phyloP scores from a whole-genome alignment of 1,140 invertebrate genomes.

The Whitmania pigra region DNA sequence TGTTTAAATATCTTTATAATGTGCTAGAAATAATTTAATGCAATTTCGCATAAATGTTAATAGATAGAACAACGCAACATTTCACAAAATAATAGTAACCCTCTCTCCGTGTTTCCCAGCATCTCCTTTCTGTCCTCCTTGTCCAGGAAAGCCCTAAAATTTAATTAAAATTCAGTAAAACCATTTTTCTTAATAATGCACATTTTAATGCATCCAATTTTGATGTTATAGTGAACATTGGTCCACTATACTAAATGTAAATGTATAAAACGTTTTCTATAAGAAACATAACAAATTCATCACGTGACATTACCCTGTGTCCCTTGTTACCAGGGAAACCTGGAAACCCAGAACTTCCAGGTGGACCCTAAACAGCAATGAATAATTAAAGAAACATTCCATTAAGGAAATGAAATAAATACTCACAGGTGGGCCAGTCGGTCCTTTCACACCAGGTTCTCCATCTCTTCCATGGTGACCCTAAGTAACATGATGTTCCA shows the following conservation, averaged over 20 bases:
- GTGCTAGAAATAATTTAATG: neutral
- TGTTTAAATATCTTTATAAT: neutral
- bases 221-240: neutral
- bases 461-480: conserved; percentile 25
- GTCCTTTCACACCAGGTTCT: conserved; percentile 18
- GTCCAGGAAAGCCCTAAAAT: conserved; percentile 19
- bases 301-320: too few relatives aligned
- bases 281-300: too few relatives aligned
- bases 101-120: conserved; percentile 15
- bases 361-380: too few relatives aligned
- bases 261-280: too few relatives aligned
- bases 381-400: neutral
- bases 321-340: too few relatives aligned
- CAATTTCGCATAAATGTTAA: neutral
- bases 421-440: conserved; percentile 15
- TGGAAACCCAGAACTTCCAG: too few relatives aligned
- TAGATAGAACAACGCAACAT: neutral
- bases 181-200: neutral
- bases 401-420: neutral
- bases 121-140: conserved; percentile 19
- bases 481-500: neutral
- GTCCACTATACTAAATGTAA: too few relatives aligned
- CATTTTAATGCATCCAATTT: neutral
- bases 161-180: neutral
- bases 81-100: conserved; percentile 2